A percentile compares a stretch with the other conserved stretches of the same genome.
These are phyloP conservation scores for Passer domesticus DNA, from an alignment of 2,113 vertebrate genomes.

Conservation along the genomic window DNA sequence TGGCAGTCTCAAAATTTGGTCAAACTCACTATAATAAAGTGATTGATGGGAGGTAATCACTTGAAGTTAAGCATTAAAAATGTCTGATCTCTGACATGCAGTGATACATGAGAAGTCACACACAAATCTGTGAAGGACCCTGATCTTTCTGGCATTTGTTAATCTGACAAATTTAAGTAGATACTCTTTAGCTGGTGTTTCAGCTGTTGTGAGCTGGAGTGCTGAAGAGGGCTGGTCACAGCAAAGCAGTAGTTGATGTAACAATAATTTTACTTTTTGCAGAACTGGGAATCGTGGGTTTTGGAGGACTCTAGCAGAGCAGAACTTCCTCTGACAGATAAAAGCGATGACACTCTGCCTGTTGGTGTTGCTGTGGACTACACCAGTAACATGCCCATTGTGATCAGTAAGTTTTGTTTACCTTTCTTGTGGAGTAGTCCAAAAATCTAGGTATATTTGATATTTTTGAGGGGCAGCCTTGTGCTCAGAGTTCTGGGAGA, in stretches of 20 bases:
- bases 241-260: background rate
- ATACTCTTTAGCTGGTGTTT: background rate
- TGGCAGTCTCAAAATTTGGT: background rate
- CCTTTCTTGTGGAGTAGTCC: background rate
- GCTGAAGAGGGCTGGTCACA: background rate
- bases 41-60: background rate
- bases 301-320: slow-evolving; percentile 92
- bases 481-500: background rate
- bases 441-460: background rate
- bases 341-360: slow-evolving; percentile 90
- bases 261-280: slow-evolving; percentile 47
- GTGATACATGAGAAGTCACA: background rate
- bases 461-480: background rate
- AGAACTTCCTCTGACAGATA: slow-evolving; percentile 89
- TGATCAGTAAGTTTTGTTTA: slow-evolving; percentile 80
- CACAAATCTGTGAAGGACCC: background rate
- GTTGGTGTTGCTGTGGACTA: slow-evolving; percentile 89
- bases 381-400: slow-evolving; percentile 86
- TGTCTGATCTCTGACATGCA: background rate
- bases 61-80: background rate
- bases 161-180: background rate
- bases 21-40: background rate
- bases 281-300: slow-evolving; percentile 91
- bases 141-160: background rate
- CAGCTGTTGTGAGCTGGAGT: background rate